Percentiles rank a stretch among this genome's conserved stretches.
These are phyloP conservation scores for Alosa alosa DNA, from an alignment of 2,113 vertebrate species.

Conservation along the genomic window DNA sequence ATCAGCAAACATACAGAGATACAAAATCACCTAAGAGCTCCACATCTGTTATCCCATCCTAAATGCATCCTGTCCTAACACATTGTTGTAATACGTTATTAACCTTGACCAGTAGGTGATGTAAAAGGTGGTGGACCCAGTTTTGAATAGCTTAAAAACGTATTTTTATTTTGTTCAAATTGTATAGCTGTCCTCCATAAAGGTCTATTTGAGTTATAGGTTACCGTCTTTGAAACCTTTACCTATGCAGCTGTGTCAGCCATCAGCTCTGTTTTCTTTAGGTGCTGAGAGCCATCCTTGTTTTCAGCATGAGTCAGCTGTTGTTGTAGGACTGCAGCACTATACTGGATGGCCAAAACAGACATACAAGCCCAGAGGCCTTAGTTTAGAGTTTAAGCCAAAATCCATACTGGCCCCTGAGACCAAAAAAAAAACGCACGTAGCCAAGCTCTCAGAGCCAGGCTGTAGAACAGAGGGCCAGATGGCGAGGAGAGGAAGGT, in stretches of 20 bases:
- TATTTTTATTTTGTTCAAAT: neutral
- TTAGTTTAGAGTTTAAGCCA: neutral
- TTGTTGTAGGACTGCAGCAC: neutral
- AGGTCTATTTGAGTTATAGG: neutral
- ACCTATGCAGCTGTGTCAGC: neutral
- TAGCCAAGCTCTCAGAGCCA: neutral
- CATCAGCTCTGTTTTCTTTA: neutral
- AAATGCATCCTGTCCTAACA: no score
- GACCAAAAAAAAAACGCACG: neutral
- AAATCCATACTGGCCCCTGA: neutral
- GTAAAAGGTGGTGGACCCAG: no score
- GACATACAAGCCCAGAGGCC: neutral
- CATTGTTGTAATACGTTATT: no score
- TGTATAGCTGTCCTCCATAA: neutral
- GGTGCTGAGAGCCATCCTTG: neutral
- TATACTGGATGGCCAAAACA: neutral
- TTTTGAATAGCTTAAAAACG: no score
- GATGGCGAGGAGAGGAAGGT: neutral
- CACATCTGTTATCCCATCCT: no score
- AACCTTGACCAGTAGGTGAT: no score
- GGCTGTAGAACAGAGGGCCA: neutral
- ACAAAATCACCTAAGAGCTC: no score
- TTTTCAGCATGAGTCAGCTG: neutral
- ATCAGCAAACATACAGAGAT: no score
- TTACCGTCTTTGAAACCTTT: neutral